Evolutionary conservation across 2,113 vertebrate species (phyloP), one percentile per base, ranked within the genome.

Genomic region (Indicator indicator): DNA sequence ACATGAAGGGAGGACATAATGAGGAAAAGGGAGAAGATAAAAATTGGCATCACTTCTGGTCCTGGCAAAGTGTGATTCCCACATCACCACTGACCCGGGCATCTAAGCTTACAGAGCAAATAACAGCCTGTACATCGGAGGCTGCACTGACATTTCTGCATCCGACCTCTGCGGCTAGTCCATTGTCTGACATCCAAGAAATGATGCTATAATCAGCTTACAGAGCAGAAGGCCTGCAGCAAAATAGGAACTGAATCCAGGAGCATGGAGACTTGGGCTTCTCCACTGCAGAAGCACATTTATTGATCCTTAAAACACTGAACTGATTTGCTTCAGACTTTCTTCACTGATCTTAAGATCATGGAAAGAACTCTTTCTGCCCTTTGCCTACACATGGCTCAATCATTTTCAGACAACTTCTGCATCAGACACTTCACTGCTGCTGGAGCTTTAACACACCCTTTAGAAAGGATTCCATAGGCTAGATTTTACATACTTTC

Each of bases 41-140:
- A 68, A 26, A 40, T 5, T 0, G 0, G 20, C 44, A 56, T 58
- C 5, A 3, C 16, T 7, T 32, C 15, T 0, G 0, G 83, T 24
- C 11, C 76, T 55, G 33, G 30, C 21, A 36, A 15, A 26, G 10
- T 0, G 3, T 0, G 1, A 33, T 46, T 64, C 48, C 36, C 38
- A 17, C 64, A n/a, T 52, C 44, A 55, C 2, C n/a, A 23, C 16
- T 6, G 13, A 30, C 3, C 28, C 6, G 1, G 52, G 32, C 9
- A 11, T 18, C 42, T 33, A 9, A 27, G 20, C 33, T 79, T 20
- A 42, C 26, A 36, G 1, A 4, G 18, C 52, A 91, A 83, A 54
- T 24, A 70, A n/a, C n/a, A 44, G 2, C 3, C 20, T 64, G 20
- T 62, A 63, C 5, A 4, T 23, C 17, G 24, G 24, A 74, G n/a